Conservation (phyloP, 2,113 vertebrate genomes). For the Microcebus tavaratra region DNA sequence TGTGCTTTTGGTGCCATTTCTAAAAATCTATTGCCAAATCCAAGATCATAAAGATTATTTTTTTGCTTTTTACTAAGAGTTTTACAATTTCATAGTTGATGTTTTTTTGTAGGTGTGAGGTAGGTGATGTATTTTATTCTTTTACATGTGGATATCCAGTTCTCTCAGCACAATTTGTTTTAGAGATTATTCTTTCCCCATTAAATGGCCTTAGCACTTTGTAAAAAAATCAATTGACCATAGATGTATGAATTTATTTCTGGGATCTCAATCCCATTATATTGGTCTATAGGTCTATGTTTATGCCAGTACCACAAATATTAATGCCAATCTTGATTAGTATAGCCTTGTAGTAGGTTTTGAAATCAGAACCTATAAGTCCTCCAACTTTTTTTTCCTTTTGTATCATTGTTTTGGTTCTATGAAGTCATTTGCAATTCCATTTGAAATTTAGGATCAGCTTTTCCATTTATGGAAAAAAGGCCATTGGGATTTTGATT, state of each 20-base stretch:
- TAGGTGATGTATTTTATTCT: neutral
- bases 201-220: neutral
- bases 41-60: neutral
- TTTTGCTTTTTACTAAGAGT: neutral
- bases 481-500: neutral
- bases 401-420: neutral
- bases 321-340: neutral
- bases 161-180: neutral
- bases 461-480: neutral
- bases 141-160: neutral
- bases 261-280: neutral
- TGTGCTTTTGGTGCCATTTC: neutral
- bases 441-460: neutral
- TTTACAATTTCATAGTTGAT: neutral
- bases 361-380: neutral
- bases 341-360: neutral
- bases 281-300: neutral
- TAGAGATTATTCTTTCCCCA: neutral
- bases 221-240: neutral
- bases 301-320: neutral
- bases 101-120: neutral
- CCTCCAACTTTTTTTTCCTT: neutral
- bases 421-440: neutral
- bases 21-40: neutral
- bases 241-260: neutral